These are phyloP conservation scores for Platyura marginata DNA, from an alignment of 1,140 invertebrate genomes.

Conservation along the genomic window DNA sequence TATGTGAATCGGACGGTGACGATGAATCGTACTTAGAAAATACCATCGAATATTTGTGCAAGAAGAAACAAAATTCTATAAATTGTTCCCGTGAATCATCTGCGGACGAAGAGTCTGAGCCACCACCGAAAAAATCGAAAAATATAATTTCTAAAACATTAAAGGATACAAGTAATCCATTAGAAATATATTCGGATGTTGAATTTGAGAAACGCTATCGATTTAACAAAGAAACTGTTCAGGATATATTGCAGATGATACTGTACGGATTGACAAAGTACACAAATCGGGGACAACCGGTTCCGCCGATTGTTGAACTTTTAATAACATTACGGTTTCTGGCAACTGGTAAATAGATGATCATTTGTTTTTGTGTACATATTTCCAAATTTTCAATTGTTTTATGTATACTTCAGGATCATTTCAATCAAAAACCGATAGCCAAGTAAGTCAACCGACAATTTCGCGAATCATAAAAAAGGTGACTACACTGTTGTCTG, in stretches of 20 bases:
- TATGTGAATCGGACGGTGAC: background rate
- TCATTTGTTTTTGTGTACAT: too few species aligned
- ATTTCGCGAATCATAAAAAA: background rate
- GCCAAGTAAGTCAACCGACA: background rate
- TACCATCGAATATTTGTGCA: background rate
- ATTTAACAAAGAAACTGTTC: background rate
- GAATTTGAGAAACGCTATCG: background rate
- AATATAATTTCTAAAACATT: background rate
- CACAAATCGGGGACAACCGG: background rate
- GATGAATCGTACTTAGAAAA: too few species aligned
- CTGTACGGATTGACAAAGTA: background rate
- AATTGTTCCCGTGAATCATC: background rate
- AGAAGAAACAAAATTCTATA: background rate
- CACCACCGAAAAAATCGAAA: background rate
- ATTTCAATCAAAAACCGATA: background rate
- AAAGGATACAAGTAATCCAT: background rate
- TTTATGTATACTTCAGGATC: too few species aligned
- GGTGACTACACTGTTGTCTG: background rate
- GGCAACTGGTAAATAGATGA: background rate
- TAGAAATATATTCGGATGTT: background rate
- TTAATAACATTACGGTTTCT: background rate
- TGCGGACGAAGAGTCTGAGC: background rate
- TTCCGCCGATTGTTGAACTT: background rate
- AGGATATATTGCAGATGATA: background rate
- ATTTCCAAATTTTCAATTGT: too few species aligned